Base-by-base conservation (phyloP, 2,797 vertebrate species). In the Hydrocynus forskahlii region DNA sequence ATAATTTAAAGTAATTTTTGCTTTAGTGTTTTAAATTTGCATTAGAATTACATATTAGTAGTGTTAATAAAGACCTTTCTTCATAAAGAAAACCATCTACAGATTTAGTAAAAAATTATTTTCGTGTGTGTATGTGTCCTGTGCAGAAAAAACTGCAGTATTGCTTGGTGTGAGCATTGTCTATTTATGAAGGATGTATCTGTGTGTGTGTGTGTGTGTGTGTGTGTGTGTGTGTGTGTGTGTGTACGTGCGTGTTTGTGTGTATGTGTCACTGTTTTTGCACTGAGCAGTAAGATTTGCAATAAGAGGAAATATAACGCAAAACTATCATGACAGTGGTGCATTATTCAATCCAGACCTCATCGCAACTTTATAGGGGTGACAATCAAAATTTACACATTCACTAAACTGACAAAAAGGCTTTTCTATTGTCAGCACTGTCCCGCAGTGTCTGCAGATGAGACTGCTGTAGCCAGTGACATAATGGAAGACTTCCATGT, bases 361-460 rank as follows among this genome's bases (percentile, higher is more conserved):
- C 86, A 80, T 69, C 64, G 40, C 75, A 81, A 77, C 68, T 86
- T 80, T 83, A 81, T 75, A 54, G 75, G 50, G 29, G 76, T 78
- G 69, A 82, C 64, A 83, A 29, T 79, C 48, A 75, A 71, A 76
- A 75, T 84, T 60, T 77, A 86, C 85, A 86, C 86, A 90, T 86
- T 86, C 69, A 67, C 80, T 84, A 85, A 88, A 82, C 76, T 72
- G 62, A 79, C 78, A 75, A 73, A 80, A 57, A 82, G 54, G 9
- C 75, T 87, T 91, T 87, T 76, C 83, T 86, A 84, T 86, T 89
- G 80, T 87, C 78, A 86, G 77, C 72, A 83, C 38, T 86, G 87
- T 76, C 72, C 84, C 79, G 19, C 55, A 52, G 62, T 80, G 81
- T 25, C 63, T 57, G 57, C 63, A 82, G 81, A 83, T 68, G 4